Percentiles rank a stretch among this genome's conserved stretches.
phyloP scores from a whole-genome alignment of 1,140 invertebrate genomes.

The Drosophila malerkotliana region DNA sequence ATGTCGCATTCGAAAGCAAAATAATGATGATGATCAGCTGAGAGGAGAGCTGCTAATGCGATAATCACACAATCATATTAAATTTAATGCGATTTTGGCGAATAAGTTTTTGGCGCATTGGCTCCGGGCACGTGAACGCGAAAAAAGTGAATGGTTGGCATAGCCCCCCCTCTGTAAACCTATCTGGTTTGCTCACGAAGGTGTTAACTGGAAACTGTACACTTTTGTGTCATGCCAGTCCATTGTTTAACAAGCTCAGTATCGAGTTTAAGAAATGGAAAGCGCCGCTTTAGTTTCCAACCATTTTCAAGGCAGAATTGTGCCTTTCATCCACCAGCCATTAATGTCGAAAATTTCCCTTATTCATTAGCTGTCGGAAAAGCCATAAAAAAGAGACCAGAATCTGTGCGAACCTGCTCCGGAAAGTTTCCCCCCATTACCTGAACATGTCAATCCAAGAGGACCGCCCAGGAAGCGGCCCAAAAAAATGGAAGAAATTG shows the following conservation, averaged over 20 bases:
- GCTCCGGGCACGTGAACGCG: slow-evolving; percentile 18
- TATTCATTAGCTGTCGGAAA: slow-evolving; percentile 57
- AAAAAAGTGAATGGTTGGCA: slow-evolving; percentile 36
- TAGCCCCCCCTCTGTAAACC: slow-evolving; percentile 8
- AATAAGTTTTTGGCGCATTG: slow-evolving; percentile 43
- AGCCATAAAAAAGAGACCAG: slow-evolving; percentile 23
- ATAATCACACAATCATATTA: slow-evolving; percentile 69
- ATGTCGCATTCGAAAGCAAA: slow-evolving; percentile 60
- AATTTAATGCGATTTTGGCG: slow-evolving; percentile 49
- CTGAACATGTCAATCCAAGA: slow-evolving; percentile 37
- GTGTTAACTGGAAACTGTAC: slow-evolving; percentile 44
- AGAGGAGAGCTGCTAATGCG: slow-evolving; percentile 47
- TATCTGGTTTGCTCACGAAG: slow-evolving; percentile 23
- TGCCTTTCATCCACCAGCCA: background rate
- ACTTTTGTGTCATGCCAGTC: slow-evolving; percentile 36
- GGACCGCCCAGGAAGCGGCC: slow-evolving; percentile 26
- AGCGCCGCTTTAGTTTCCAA: background rate
- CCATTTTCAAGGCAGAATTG: background rate
- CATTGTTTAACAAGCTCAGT: background rate
- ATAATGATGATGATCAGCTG: slow-evolving; percentile 26
- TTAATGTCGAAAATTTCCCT: slow-evolving; percentile 6
- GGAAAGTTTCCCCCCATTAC: slow-evolving; percentile 30
- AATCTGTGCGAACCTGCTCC: slow-evolving; percentile 26
- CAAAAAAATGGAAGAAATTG: slow-evolving; percentile 23
- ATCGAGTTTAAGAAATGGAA: slow-evolving; percentile 20